A percentile compares a stretch with the other conserved stretches of the same genome.
phyloP scores from a whole-genome alignment of 2,113 vertebrate species.

The Hydropotes inermis region DNA sequence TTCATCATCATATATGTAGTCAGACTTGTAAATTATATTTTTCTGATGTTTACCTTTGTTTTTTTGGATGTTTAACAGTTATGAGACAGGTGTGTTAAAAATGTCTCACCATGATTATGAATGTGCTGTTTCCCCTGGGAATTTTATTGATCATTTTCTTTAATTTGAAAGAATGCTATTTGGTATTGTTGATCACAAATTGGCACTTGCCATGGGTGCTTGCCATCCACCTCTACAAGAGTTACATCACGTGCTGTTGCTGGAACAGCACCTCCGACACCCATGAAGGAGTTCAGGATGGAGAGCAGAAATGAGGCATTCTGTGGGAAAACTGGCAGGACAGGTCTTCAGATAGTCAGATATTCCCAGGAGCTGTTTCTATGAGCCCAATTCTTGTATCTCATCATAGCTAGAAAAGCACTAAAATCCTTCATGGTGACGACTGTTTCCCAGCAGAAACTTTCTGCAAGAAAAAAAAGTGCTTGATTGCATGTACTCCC shows the following conservation, averaged over 20 bases:
- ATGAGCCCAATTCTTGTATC: neutral
- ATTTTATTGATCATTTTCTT: neutral
- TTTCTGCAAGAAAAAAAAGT: neutral
- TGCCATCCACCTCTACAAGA: neutral
- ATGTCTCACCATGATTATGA: neutral
- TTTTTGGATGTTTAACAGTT: neutral
- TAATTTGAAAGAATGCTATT: neutral
- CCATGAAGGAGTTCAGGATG: neutral
- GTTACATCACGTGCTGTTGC: neutral
- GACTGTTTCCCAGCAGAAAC: neutral
- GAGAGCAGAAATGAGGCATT: neutral
- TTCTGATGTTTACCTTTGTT: neutral
- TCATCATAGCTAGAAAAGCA: neutral
- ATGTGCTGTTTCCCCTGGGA: neutral
- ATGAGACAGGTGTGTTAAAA: constrained; percentile 2
- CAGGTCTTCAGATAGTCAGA: neutral
- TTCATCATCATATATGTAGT: neutral
- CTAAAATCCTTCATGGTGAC: neutral
- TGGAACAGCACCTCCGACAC: neutral
- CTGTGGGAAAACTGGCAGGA: neutral
- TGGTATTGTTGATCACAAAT: neutral
- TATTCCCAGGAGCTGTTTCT: neutral
- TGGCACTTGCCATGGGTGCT: neutral
- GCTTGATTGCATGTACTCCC: neutral
- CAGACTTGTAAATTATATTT: neutral